These are phyloP conservation scores for Streptopelia turtur DNA, from an alignment of 2,797 vertebrate genomes.

Conservation along the genomic window DNA sequence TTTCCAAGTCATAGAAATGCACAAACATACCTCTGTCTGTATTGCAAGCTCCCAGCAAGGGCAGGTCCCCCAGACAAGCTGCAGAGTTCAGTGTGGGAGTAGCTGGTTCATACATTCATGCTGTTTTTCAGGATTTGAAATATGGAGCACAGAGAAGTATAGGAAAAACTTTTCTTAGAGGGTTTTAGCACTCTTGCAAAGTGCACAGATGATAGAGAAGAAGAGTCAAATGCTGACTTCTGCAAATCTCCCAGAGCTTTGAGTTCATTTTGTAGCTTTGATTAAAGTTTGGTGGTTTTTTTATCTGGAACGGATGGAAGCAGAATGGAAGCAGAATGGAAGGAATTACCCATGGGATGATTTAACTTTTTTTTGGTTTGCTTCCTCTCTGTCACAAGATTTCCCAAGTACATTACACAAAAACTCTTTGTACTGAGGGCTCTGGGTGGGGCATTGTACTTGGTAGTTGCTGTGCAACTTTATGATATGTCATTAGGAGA, in stretches of 20 bases:
- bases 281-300: slow-evolving; percentile 13
- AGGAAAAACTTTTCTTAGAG: background rate
- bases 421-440: slow-evolving; percentile 51
- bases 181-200: background rate
- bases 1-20: background rate
- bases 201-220: background rate
- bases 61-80: background rate
- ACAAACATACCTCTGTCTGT: background rate
- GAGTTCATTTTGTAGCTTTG: background rate
- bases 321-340: slow-evolving; percentile 43
- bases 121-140: background rate
- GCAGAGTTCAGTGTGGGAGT: background rate
- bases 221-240: background rate
- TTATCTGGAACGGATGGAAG: background rate
- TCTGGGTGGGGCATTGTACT: slow-evolving; percentile 33
- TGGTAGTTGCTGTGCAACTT: slow-evolving; percentile 29
- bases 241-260: background rate
- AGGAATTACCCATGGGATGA: slow-evolving; percentile 30
- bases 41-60: background rate
- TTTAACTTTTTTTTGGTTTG: slow-evolving; percentile 35
- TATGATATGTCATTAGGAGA: slow-evolving; percentile 17
- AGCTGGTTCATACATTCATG: background rate
- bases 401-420: slow-evolving; percentile 53
- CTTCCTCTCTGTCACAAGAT: slow-evolving; percentile 60
- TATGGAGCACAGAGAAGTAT: background rate